Conservation (phyloP, 1,140 invertebrate species). For the Meteorus sp. region DNA sequence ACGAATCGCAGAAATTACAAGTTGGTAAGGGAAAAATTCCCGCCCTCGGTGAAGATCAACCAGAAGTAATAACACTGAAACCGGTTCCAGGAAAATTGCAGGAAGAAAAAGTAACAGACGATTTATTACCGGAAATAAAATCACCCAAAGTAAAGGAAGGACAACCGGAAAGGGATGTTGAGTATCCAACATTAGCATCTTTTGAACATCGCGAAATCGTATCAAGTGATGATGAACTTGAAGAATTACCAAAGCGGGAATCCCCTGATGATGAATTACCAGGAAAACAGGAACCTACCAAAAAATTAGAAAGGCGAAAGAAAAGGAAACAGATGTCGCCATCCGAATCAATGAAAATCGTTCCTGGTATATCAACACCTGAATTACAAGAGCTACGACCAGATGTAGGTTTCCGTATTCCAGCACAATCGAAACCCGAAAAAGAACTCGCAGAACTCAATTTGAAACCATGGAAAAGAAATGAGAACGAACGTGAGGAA, state of each 20-base stretch:
- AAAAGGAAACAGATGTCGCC: constrained; percentile 25
- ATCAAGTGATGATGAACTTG: constrained; percentile 26
- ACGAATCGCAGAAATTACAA: constrained; percentile 28
- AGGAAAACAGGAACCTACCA: constrained; percentile 27
- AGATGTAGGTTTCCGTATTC: constrained; percentile 24
- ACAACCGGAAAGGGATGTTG: no score
- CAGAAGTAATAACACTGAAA: constrained; percentile 28
- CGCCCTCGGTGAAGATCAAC: constrained; percentile 30
- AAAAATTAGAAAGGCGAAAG: constrained; percentile 18
- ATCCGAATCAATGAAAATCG: constrained; percentile 24
- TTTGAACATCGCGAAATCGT: constrained; percentile 33
- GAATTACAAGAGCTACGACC: constrained; percentile 27
- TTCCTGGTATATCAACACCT: constrained; percentile 23
- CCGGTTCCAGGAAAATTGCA: constrained; percentile 23
- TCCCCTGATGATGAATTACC: constrained; percentile 28
- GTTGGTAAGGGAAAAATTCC: constrained; percentile 36
- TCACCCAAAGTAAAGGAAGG: constrained; percentile 26
- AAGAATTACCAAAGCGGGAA: constrained; percentile 22
- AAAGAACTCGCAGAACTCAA: constrained; percentile 33
- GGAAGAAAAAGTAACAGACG: constrained; percentile 19
- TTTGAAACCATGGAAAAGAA: constrained; percentile 33
- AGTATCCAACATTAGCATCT: constrained; percentile 28
- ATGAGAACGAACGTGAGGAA: constrained; percentile 31
- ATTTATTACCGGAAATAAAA: constrained; percentile 2
- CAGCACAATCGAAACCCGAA: constrained; percentile 5